Percentiles rank a stretch among this genome's conserved stretches.
Evolutionary conservation across 2,797 vertebrate genomes (phyloP).

Genomic region (Enteromius afrohamiltoni): DNA sequence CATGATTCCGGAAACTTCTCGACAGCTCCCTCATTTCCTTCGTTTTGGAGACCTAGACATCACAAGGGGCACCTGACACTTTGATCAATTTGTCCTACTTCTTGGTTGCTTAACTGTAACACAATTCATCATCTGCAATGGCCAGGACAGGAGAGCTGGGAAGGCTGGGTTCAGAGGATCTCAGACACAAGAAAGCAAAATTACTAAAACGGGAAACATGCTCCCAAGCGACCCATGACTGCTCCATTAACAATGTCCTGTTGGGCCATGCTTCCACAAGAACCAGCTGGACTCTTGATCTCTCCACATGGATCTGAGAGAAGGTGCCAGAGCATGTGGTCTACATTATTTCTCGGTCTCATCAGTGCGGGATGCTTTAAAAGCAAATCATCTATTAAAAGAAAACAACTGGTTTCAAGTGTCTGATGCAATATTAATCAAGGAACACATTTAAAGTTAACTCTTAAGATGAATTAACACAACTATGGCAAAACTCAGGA

Average conservation of each 20-base stretch:
- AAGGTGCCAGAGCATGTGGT: slow-evolving; percentile 50
- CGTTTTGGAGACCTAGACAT: slow-evolving; percentile 76
- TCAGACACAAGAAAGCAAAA: slow-evolving; percentile 74
- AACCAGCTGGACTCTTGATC: slow-evolving; percentile 58
- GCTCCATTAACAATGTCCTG: slow-evolving; percentile 78
- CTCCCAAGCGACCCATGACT: slow-evolving; percentile 69
- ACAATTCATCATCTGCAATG: slow-evolving; percentile 85
- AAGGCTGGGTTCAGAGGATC: slow-evolving; percentile 70
- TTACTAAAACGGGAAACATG: slow-evolving; percentile 78
- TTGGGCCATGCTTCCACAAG: slow-evolving; percentile 62
- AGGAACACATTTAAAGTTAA: slow-evolving; percentile 33
- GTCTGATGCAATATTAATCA: slow-evolving; percentile 53
- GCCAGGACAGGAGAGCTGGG: slow-evolving; percentile 71
- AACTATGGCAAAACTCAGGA: slow-evolving; percentile 57
- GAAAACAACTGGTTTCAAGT: background rate
- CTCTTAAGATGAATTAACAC: background rate
- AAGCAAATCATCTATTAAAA: background rate
- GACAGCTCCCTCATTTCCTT: slow-evolving; percentile 76
- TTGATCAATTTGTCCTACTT: slow-evolving; percentile 87
- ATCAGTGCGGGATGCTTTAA: background rate
- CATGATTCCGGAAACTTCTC: slow-evolving; percentile 73
- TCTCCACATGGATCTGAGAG: slow-evolving; percentile 50
- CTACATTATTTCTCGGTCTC: slow-evolving; percentile 20
- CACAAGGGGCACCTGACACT: slow-evolving; percentile 84
- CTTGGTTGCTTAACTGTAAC: slow-evolving; percentile 77